Base-by-base conservation (phyloP, 2,888 invertebrate species). In the Morpho achilles region DNA sequence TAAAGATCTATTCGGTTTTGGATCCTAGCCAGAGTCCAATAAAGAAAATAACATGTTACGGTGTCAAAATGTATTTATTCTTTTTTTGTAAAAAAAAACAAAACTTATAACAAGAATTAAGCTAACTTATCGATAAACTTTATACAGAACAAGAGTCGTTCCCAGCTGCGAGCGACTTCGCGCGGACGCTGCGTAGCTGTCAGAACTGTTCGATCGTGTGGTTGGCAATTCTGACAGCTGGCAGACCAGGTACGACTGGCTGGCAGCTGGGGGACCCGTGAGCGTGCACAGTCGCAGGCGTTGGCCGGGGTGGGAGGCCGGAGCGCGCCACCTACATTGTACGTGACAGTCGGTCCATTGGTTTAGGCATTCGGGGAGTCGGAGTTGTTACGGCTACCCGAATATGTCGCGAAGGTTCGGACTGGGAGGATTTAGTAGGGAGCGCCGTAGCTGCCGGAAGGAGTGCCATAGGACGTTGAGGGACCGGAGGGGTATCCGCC, bases 401-500 rank as follows among this genome's bases (percentile, higher is more conserved):
- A 88, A 87, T 85, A 74, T 76, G 54, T 56, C 72, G 73, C 76
- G 54, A 61, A 63, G 72, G 70, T 75, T 73, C 72, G 70, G 69
- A 58, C 65, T 47, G 58, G 64, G 62, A 66, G 56, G 59, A 55
- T 46, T 80, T 92, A 93, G 90, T 82, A 93, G 58, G 94, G 93
- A 65, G 92, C 93, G 77, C 95, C 95, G 85, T 95, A 95, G 87
- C 94, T 93, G 81, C 94, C 91, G 74, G 93, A 92, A 65, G 94
- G 94, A 64, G 91, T 84, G 63, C 92, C 91, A 79, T 92, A 92
- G 53, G 91, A 91, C 52, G 91, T 82, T 64, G 93, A 92, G 89
- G 92, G 94, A 65, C 87, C 93, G 61, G 88, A 86, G 23, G 83
- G 79, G 78, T 82, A 80, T 57, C 83, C 82, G 48, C 76, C 72